Conservation (phyloP, 1,140 invertebrate species). For the Lysiphlebus fabarum region DNA sequence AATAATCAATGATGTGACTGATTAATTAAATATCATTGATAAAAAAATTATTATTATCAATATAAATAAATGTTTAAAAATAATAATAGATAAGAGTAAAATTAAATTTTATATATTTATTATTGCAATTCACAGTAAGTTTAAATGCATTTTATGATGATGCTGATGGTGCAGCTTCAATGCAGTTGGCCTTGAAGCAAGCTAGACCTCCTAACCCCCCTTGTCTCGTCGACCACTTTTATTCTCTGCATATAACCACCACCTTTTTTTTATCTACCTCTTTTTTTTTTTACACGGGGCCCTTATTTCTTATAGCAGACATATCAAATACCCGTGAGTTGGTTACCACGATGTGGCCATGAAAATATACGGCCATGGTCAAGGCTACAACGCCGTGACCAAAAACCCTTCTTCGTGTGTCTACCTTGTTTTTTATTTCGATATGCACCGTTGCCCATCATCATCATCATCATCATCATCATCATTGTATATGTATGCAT, state of each 20-base stretch:
- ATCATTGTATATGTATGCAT: not conserved
- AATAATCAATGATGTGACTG: too few relatives aligned
- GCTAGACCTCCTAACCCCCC: slow-evolving; percentile 15
- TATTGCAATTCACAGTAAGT: not conserved
- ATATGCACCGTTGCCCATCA: slow-evolving; percentile 19
- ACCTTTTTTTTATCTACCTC: too few relatives aligned
- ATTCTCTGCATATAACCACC: too few relatives aligned
- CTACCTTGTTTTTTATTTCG: slow-evolving; percentile 8
- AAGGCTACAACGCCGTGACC: slow-evolving; percentile 36
- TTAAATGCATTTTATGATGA: slow-evolving; percentile 35
- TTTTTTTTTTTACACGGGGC: too few relatives aligned
- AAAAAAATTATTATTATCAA: too few relatives aligned
- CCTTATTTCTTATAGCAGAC: not conserved
- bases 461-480: slow-evolving; percentile 7
- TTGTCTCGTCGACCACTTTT: slow-evolving; percentile 33
- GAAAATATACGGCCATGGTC: slow-evolving; percentile 42
- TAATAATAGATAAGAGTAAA: too few relatives aligned
- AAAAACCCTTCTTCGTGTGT: slow-evolving; percentile 19
- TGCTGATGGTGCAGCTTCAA: slow-evolving; percentile 35
- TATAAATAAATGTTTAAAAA: too few relatives aligned
- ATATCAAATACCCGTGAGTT: too few relatives aligned
- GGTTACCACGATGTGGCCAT: slow-evolving; percentile 28
- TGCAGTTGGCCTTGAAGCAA: slow-evolving; percentile 40
- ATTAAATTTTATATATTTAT: too few relatives aligned
- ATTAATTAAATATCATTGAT: too few relatives aligned